Evolutionary conservation across 1,140 invertebrate species (phyloP), one percentile per base, ranked within the genome.

Genomic region (Ericerus pela): DNA sequence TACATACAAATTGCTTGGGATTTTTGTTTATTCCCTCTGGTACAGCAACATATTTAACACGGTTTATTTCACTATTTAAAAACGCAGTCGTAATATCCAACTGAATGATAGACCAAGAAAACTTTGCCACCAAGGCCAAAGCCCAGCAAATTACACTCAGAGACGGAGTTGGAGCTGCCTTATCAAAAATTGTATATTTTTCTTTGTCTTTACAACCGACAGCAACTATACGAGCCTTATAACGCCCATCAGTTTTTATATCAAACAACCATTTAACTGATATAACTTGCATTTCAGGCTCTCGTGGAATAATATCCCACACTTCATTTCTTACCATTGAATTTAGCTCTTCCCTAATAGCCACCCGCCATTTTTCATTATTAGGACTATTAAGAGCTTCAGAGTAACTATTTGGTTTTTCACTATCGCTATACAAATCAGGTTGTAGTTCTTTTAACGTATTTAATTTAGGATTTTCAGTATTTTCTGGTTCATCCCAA

Each of bases 291-390:
- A 56, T 37, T 30, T 66, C 57, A 43, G 60, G 33, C 59, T 61
- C 62, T 61, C 61, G 26, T 51, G 64, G 6, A 55, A 64, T 62
- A 38, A 68, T 56, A 61, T 59, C 26, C 67, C 68, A 69, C 12
- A 62, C 67, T 14, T 65, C 59, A 60, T 62, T 60, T 56, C 59
- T 59, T 18, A 33, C 33, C 5, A 61, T 20, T 4, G 62, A 61
- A 1, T 61, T 28, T 33, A 62, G 58, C 55, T 63, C 62, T 0
- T 60, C 54, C 6, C 60, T 26, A 51, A 65, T 63, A 0, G 62
- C 60, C n/a, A 10, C 11, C 53, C 29, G 29, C 63, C 60, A 64
- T 12, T 26, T 54, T 14, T 60, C 20, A 2, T 11, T 24, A 33
- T 63, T 53, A 14, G 10, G 10, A 2, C 11, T 2, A 4, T 8